Conservation (phyloP, 2,797 vertebrate genomes). For the Tapirus indicus region DNA sequence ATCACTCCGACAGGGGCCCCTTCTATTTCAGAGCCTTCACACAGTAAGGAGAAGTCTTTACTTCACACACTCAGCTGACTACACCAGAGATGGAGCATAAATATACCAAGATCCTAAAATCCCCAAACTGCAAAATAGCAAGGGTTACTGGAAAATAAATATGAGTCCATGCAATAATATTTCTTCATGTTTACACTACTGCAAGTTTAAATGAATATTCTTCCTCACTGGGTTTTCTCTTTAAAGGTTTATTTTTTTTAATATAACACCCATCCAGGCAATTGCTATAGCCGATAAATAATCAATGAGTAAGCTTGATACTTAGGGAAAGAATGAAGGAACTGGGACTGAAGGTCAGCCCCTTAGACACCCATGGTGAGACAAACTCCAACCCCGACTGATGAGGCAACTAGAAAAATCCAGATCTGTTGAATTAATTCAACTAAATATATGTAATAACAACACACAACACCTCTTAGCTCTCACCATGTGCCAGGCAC, state of each 20-base stretch:
- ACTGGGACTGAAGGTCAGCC: not conserved
- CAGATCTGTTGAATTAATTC: not conserved
- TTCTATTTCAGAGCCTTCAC: not conserved
- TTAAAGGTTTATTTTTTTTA: not conserved
- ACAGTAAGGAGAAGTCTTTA: not conserved
- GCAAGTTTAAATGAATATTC: not conserved
- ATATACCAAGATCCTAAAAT: not conserved
- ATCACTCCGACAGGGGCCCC: accelerated
- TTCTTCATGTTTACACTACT: not conserved
- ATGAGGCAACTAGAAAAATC: not conserved
- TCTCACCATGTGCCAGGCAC: not conserved
- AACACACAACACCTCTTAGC: no score
- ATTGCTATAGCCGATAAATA: not conserved
- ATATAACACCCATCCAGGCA: not conserved
- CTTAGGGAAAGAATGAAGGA: not conserved
- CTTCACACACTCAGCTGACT: no score
- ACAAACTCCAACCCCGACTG: not conserved
- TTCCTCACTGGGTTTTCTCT: not conserved
- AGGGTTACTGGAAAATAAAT: not conserved
- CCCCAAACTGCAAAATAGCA: not conserved
- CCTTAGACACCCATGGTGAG: not conserved
- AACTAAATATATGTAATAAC: not conserved
- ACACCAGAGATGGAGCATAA: not conserved
- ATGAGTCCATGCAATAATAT: not conserved
- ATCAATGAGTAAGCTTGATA: not conserved